These are phyloP conservation scores for Taurulus bubalis DNA, from an alignment of 2,113 vertebrate species.

Conservation along the genomic window DNA sequence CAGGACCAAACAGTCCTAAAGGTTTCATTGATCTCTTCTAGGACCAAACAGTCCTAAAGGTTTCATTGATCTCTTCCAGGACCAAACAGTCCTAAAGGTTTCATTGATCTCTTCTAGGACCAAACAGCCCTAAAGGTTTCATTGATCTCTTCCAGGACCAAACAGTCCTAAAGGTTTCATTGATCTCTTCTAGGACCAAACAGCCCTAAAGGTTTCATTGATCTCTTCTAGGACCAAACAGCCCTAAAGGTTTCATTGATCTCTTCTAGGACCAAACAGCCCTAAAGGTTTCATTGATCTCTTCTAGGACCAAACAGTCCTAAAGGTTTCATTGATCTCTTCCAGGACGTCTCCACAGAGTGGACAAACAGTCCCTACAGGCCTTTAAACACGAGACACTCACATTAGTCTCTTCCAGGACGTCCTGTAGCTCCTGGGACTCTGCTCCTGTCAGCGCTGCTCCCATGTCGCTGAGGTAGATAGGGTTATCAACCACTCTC, in stretches of 20 bases:
- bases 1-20: no score
- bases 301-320: no score
- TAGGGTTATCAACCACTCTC: constrained; percentile 96
- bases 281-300: no score
- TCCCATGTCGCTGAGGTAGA: constrained; percentile 99
- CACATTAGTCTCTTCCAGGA: constrained; percentile 95
- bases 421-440: constrained; percentile 94
- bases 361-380: not conserved
- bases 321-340: no score
- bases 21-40: no score
- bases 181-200: no score
- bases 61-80: not conserved
- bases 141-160: not conserved
- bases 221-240: no score
- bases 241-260: no score
- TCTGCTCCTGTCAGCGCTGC: constrained; percentile 96
- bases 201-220: no score
- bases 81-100: not conserved
- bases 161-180: not conserved
- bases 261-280: no score
- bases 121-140: not conserved
- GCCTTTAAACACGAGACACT: constrained; percentile 55
- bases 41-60: no score
- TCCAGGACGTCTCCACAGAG: not conserved
- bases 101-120: no score